Conservation (phyloP, 2,888 invertebrate species). For the Drosophila bunnanda region DNA sequence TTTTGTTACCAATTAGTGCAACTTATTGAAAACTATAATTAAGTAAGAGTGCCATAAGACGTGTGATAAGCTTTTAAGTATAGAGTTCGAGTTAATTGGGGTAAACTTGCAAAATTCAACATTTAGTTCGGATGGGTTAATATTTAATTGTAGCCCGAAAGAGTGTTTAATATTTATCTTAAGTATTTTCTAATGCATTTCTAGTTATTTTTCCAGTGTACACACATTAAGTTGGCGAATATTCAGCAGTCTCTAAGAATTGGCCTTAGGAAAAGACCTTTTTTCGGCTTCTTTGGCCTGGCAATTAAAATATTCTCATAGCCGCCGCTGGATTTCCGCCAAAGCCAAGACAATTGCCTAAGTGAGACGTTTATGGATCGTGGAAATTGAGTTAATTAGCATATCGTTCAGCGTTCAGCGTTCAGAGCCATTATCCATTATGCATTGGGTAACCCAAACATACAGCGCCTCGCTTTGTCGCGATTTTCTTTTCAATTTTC, state of each 20-base stretch:
- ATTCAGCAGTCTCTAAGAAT: constrained; percentile 36
- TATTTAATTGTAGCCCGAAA: background rate
- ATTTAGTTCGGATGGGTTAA: background rate
- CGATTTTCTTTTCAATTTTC: constrained; percentile 35
- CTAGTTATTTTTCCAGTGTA: background rate
- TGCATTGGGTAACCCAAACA: constrained; percentile 36
- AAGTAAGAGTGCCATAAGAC: constrained; percentile 6
- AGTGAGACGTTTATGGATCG: constrained; percentile 70
- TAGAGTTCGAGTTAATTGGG: background rate
- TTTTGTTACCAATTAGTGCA: constrained; percentile 31
- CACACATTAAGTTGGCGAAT: constrained; percentile 45
- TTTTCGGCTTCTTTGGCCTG: constrained; percentile 44
- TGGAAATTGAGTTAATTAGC: constrained; percentile 79
- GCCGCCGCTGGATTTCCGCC: constrained; percentile 59
- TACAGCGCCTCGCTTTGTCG: constrained; percentile 1
- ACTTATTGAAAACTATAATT: constrained; percentile 13
- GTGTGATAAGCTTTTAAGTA: constrained; percentile 18
- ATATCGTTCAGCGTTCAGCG: constrained; percentile 42
- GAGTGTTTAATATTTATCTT: no score
- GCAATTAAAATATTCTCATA: constrained; percentile 74
- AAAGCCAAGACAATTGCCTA: constrained; percentile 62
- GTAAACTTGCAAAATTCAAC: background rate
- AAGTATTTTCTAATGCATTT: background rate
- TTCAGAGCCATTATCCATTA: constrained; percentile 22
- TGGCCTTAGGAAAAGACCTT: constrained; percentile 59